A percentile compares a stretch with the other conserved stretches of the same genome.
Conservation (phyloP, 1,140 invertebrate species). For the Drosophila sechellia region DNA sequence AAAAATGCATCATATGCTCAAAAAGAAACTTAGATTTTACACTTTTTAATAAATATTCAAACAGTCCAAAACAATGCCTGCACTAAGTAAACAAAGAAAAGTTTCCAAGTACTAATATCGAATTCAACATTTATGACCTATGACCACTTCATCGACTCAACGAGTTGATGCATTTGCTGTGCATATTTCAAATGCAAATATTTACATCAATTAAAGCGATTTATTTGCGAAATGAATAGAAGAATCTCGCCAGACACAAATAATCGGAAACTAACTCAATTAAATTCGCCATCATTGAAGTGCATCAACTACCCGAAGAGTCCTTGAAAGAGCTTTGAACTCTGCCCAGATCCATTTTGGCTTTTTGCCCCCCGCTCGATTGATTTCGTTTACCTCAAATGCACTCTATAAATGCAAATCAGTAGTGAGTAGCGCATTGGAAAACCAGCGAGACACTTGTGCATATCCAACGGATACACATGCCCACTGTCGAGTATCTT, state of each 20-base stretch:
- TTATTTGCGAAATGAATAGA: conserved; percentile 38
- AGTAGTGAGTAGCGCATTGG: conserved; percentile 10
- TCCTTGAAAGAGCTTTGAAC: conserved; percentile 41
- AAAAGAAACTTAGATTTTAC: not conserved
- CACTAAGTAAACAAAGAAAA: not conserved
- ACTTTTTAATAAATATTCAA: not conserved
- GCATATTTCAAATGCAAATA: conserved; percentile 38
- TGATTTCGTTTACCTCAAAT: conserved; percentile 49
- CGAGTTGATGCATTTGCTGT: conserved; percentile 4
- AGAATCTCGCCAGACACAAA: conserved; percentile 8
- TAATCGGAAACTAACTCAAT: conserved; percentile 31
- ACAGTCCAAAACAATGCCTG: no score
- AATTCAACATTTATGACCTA: conserved; percentile 21
- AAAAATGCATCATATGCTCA: no score
- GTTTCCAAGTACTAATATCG: not conserved
- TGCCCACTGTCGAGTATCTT: conserved; percentile 6
- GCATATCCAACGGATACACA: conserved; percentile 2
- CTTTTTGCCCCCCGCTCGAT: conserved; percentile 5
- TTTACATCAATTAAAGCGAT: conserved; percentile 41
- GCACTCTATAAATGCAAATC: conserved; percentile 66
- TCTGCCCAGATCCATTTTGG: conserved; percentile 10
- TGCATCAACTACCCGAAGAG: conserved; percentile 40
- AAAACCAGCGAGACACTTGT: conserved; percentile 9
- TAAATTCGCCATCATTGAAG: conserved; percentile 35
- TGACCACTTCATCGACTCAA: conserved; percentile 10